These are phyloP conservation scores for Epinephelus moara DNA, from an alignment of 2,113 vertebrate species.

Conservation along the genomic window DNA sequence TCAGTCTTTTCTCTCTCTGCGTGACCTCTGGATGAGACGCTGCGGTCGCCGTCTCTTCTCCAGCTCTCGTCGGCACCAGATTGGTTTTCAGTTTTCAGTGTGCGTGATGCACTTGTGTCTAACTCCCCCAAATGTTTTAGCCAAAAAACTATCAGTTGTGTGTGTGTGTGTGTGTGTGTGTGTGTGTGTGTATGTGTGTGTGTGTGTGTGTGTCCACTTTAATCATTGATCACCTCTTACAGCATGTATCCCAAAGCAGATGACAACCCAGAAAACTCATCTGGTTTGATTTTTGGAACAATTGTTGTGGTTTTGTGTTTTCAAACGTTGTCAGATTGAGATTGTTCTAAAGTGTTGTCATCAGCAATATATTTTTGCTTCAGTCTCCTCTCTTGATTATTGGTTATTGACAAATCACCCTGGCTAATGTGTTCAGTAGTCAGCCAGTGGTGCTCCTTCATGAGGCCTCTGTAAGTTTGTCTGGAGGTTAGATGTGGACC, in stretches of 20 bases:
- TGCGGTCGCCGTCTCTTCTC: constrained; percentile 16
- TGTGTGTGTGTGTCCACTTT: constrained; percentile 7
- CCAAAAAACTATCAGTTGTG: not conserved
- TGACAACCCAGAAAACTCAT: not conserved
- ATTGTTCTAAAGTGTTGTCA: constrained; percentile 21
- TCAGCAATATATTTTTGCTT: not conserved
- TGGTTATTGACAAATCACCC: constrained; percentile 47
- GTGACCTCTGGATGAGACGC: constrained; percentile 48
- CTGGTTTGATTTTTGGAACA: constrained; percentile 18
- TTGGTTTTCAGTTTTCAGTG: constrained; percentile 9
- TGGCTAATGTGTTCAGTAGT: not conserved
- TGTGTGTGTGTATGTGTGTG: not conserved
- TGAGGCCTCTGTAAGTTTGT: not conserved
- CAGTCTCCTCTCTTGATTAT: constrained; percentile 2
- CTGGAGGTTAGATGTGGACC: not conserved
- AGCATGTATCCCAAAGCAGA: not conserved
- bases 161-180: not conserved
- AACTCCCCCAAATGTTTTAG: not conserved
- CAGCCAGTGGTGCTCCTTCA: not conserved
- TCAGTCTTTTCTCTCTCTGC: constrained; percentile 14
- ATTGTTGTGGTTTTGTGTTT: constrained; percentile 32
- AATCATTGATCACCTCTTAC: constrained; percentile 3
- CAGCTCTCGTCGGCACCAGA: not conserved
- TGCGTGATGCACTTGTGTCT: constrained; percentile 19
- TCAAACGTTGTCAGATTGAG: constrained; percentile 20